Percentiles rank a stretch among this genome's conserved stretches.
These are phyloP conservation scores for Entomobrya multifasciata DNA, from an alignment of 2,888 invertebrate species.

Conservation along the genomic window DNA sequence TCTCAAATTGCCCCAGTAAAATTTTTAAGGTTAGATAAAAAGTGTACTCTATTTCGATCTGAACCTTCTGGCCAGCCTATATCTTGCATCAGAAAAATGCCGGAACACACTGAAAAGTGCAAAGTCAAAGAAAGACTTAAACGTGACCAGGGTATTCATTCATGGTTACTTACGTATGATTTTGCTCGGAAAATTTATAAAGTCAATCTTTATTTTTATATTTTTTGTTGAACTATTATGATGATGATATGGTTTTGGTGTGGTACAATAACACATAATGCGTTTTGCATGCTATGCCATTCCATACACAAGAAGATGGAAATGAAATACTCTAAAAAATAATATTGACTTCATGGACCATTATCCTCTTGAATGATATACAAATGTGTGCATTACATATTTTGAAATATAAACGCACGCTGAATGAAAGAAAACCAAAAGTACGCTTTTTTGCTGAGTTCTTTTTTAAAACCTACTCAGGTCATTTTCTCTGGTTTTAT, in stretches of 20 bases:
- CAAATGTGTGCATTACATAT: no score
- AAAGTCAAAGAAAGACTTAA: constrained; percentile 42
- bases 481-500: constrained; percentile 55
- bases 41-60: no score
- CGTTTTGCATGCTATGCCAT: neutral
- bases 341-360: constrained; percentile 62
- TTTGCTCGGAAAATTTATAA: constrained; percentile 77
- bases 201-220: constrained; percentile 77
- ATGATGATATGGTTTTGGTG: no score
- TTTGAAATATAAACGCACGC: neutral
- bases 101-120: constrained; percentile 51
- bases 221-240: constrained; percentile 42
- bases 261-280: neutral
- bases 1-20: no score
- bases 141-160: constrained; percentile 65
- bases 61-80: no score
- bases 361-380: constrained; percentile 44
- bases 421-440: constrained; percentile 21
- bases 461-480: neutral
- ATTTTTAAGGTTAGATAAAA: no score
- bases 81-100: constrained; percentile 51
- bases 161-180: no score
- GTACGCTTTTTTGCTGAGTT: neutral
- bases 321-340: constrained; percentile 22
- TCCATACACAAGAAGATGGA: neutral